phyloP scores from a whole-genome alignment of 1,140 invertebrate species.

The Maniola jurtina region DNA sequence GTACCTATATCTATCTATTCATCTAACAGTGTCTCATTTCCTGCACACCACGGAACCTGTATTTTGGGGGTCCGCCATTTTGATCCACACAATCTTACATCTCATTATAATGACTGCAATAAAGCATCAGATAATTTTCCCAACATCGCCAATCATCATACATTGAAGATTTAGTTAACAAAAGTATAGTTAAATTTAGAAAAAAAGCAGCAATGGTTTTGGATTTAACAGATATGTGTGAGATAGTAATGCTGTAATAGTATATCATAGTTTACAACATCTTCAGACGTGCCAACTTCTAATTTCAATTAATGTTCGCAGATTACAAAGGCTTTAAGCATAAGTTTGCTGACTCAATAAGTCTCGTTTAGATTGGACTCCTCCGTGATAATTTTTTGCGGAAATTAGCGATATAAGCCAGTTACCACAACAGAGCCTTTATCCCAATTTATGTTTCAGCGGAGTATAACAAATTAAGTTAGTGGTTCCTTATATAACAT shows the following conservation, averaged over 20 bases:
- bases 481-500: no score
- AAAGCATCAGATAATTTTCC: background rate
- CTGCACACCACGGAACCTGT: constrained; percentile 63
- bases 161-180: constrained; percentile 16
- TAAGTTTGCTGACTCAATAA: no score
- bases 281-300: background rate
- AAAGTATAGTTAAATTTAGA: background rate
- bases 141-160: background rate
- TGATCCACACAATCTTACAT: constrained; percentile 46
- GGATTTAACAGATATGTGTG: constrained; percentile 23
- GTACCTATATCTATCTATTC: constrained; percentile 2
- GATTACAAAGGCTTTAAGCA: no score
- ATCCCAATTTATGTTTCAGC: no score
- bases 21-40: constrained; percentile 46
- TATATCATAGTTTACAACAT: background rate
- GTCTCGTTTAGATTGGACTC: no score
- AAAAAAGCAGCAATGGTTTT: constrained; percentile 37
- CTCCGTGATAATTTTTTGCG: no score
- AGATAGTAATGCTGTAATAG: constrained; percentile 17
- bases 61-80: constrained; percentile 69
- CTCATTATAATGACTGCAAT: constrained; percentile 48
- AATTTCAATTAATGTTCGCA: background rate
- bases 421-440: no score
- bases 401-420: no score
- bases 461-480: no score